Evolutionary conservation across 2,888 invertebrate genomes (phyloP).

Genomic region (Oxystoma pomonae): DNA sequence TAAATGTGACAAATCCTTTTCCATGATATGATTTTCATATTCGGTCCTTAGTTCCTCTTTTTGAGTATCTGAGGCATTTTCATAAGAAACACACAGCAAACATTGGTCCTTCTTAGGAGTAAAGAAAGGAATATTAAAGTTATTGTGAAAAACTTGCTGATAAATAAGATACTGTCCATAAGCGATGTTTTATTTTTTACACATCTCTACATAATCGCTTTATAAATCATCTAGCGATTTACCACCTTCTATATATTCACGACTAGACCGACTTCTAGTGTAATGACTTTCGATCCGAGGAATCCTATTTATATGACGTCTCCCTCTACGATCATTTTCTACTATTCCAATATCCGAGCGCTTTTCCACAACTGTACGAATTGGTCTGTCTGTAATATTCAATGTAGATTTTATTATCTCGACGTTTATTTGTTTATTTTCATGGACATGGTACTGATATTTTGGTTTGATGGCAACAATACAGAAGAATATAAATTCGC

Average conservation of each 20-base stretch:
- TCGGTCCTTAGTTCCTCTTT: conserved; percentile 10
- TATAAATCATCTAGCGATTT: not conserved
- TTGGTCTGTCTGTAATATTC: too few relatives aligned
- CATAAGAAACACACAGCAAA: conserved; percentile 8
- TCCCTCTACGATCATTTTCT: too few relatives aligned
- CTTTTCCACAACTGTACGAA: too few relatives aligned
- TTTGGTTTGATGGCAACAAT: too few relatives aligned
- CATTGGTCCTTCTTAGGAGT: conserved; percentile 1
- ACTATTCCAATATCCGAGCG: too few relatives aligned
- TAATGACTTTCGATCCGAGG: not conserved
- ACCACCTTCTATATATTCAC: not conserved
- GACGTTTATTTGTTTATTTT: too few relatives aligned
- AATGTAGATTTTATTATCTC: too few relatives aligned
- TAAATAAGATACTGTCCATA: conserved; percentile 7
- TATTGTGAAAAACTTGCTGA: not conserved
- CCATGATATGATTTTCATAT: conserved; percentile 13
- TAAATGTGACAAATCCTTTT: conserved; percentile 11
- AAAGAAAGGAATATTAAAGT: conserved; percentile 3
- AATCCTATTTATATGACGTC: not conserved
- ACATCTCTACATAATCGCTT: not conserved
- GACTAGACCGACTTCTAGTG: not conserved
- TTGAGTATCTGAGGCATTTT: conserved; percentile 6
- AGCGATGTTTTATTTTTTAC: conserved; percentile 10
- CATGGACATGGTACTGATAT: too few relatives aligned
- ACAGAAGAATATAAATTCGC: too few relatives aligned